These are phyloP conservation scores for Alectoris magna DNA, from an alignment of 2,797 vertebrate species.

Conservation along the genomic window DNA sequence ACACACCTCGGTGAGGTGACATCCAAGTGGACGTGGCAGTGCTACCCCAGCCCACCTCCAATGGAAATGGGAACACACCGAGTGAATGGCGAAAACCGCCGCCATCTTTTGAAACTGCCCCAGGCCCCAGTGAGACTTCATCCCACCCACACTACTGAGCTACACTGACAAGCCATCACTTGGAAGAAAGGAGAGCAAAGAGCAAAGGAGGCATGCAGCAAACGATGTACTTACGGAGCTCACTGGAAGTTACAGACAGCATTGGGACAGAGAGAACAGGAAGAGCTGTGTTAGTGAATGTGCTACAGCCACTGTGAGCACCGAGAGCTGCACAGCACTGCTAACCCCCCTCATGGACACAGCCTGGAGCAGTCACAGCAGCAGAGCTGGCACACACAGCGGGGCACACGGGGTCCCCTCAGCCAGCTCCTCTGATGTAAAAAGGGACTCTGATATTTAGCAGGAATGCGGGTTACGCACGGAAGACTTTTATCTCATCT, in stretches of 20 bases:
- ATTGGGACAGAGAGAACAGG: constrained; percentile 74
- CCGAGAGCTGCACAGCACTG: not conserved
- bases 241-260: constrained; percentile 78
- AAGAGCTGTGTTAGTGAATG: constrained; percentile 71
- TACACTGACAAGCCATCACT: not conserved
- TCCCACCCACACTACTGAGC: rapidly evolving
- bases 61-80: not conserved
- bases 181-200: not conserved
- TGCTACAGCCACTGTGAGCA: not conserved
- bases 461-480: rapidly evolving
- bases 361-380: not conserved
- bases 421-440: not conserved
- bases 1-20: not conserved
- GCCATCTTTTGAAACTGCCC: not conserved
- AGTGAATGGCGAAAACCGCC: not conserved
- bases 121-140: not conserved
- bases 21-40: not conserved
- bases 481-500: not conserved
- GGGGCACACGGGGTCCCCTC: not conserved
- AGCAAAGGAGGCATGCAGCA: constrained; percentile 30
- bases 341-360: not conserved
- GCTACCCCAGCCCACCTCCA: not conserved
- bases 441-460: not conserved
- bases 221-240: constrained; percentile 78
- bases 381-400: not conserved